Percentiles rank a stretch among this genome's conserved stretches.
phyloP scores from a whole-genome alignment of 2,113 vertebrate species.

The Ranitomeya variabilis region DNA sequence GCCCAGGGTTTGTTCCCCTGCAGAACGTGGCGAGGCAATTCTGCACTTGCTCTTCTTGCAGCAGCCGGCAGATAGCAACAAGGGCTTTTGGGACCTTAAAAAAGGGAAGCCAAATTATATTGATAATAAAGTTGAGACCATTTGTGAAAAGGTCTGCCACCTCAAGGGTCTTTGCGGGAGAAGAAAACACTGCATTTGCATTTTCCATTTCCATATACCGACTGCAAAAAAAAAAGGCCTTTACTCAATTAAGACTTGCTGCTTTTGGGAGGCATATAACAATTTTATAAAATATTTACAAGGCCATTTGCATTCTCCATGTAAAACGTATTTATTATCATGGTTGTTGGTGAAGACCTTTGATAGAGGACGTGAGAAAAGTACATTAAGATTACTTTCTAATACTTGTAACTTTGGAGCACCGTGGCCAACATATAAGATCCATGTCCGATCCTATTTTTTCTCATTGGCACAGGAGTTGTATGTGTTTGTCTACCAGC shows the following conservation, averaged over 20 bases:
- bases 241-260: constrained; percentile 86
- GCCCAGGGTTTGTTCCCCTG: constrained; percentile 66
- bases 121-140: constrained; percentile 85
- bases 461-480: not conserved
- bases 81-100: constrained; percentile 74
- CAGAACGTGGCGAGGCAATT: constrained; percentile 68
- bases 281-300: constrained; percentile 88
- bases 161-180: constrained; percentile 80
- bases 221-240: constrained; percentile 81
- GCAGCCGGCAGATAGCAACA: constrained; percentile 80
- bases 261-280: constrained; percentile 82
- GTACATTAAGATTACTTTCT: constrained; percentile 1
- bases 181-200: constrained; percentile 86
- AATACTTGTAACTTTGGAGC: not conserved
- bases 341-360: constrained; percentile 25
- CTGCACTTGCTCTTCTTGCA: constrained; percentile 71
- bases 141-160: constrained; percentile 76
- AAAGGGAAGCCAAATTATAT: constrained; percentile 83
- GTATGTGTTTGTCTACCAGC: not conserved
- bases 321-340: constrained; percentile 61
- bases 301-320: constrained; percentile 81
- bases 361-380: constrained; percentile 14
- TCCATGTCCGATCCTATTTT: not conserved
- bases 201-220: constrained; percentile 88
- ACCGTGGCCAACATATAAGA: not conserved